Evolutionary conservation across 2,113 vertebrate species (phyloP).

Genomic region (Brachypodius melanocephalos): DNA sequence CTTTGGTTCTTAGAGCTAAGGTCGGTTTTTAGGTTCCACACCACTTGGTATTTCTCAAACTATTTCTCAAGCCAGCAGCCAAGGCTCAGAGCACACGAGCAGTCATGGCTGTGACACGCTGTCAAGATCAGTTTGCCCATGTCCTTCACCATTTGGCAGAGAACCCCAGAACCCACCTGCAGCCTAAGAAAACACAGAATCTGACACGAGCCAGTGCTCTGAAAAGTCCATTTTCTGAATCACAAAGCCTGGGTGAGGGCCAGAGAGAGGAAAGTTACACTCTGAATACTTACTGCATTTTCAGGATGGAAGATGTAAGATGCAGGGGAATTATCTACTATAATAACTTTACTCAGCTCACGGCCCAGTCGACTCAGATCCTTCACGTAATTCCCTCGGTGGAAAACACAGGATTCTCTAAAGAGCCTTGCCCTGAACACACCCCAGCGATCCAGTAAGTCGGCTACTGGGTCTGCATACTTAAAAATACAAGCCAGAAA

Average conservation of each 20-base stretch:
- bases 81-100: background rate
- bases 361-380: slow-evolving; percentile 94
- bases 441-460: slow-evolving; percentile 94
- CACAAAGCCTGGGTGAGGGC: background rate
- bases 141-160: background rate
- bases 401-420: slow-evolving; percentile 98
- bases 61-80: background rate
- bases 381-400: slow-evolving; percentile 97
- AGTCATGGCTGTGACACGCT: background rate
- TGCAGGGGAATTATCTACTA: slow-evolving; percentile 96
- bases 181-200: background rate
- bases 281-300: slow-evolving; percentile 85
- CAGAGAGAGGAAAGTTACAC: too few relatives aligned
- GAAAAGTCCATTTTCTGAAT: background rate
- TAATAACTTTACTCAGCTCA: slow-evolving; percentile 94
- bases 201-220: background rate
- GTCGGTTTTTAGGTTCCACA: background rate
- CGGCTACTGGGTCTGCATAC: slow-evolving; percentile 97
- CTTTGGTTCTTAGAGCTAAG: background rate
- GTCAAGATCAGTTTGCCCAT: background rate
- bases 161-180: background rate
- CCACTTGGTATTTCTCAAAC: background rate
- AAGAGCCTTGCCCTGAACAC: slow-evolving; percentile 94
- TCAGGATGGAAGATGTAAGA: slow-evolving; percentile 99
- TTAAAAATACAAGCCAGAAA: slow-evolving; percentile 50